A percentile compares a stretch with the other conserved stretches of the same genome.
Evolutionary conservation across 1,140 invertebrate species (phyloP).

Genomic region (Propsilocerus akamusi): DNA sequence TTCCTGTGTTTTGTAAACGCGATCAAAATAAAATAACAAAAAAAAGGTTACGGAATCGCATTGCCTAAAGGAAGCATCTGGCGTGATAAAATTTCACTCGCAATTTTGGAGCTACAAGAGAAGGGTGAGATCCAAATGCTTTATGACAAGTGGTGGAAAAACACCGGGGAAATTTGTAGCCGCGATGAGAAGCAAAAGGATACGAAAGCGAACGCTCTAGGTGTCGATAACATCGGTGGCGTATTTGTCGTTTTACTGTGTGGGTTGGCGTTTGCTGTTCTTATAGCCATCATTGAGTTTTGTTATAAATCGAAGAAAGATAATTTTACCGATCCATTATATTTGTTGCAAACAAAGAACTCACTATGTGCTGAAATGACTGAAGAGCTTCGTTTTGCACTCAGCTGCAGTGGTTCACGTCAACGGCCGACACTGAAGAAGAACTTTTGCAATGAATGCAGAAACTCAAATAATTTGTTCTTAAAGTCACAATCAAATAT

Average conservation of each 20-base stretch:
- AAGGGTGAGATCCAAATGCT: slow-evolving; percentile 87
- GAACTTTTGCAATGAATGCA: neutral
- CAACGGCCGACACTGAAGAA: slow-evolving; percentile 54
- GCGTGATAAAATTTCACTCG: slow-evolving; percentile 86
- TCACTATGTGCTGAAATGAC: slow-evolving; percentile 46
- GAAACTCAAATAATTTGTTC: neutral
- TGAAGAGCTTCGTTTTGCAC: slow-evolving; percentile 77
- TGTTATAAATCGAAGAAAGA: slow-evolving; percentile 86
- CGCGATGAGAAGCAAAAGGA: slow-evolving; percentile 75
- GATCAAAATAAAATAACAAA: neutral
- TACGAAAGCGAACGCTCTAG: slow-evolving; percentile 73
- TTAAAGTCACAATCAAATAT: neutral
- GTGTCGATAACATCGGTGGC: slow-evolving; percentile 40
- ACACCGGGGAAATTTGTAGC: slow-evolving; percentile 77
- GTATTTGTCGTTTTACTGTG: slow-evolving; percentile 91
- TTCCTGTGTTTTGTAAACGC: too few species aligned
- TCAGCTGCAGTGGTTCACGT: slow-evolving; percentile 58
- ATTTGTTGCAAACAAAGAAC: slow-evolving; percentile 35
- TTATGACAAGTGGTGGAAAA: slow-evolving; percentile 97
- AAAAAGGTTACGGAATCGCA: slow-evolving; percentile 61
- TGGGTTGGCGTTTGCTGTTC: slow-evolving; percentile 68
- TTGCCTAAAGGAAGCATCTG: slow-evolving; percentile 83
- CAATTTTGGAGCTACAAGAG: slow-evolving; percentile 88
- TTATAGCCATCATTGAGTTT: slow-evolving; percentile 84
- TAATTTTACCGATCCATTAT: slow-evolving; percentile 52